Conservation (phyloP, 35 echinoderm and acorn worm genomes). For the Hemicentrotus pulcherrimus region DNA sequence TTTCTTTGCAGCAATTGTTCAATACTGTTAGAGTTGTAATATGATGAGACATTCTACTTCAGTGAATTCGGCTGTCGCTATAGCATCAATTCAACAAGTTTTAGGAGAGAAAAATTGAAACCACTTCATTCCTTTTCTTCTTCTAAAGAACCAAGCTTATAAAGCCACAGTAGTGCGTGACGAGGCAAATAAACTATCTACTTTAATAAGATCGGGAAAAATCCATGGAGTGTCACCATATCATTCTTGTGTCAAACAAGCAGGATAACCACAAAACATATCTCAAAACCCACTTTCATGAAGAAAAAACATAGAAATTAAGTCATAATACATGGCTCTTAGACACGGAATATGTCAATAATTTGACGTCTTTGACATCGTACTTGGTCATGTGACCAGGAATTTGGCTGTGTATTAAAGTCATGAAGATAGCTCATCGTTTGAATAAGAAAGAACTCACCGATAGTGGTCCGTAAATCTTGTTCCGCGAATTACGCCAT, state of each 20-base stretch:
- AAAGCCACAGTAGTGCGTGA: background rate
- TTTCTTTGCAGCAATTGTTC: too few relatives aligned
- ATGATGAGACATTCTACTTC: too few relatives aligned
- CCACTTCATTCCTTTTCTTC: background rate
- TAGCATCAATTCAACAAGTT: background rate
- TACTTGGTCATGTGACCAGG: background rate
- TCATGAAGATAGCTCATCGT: background rate
- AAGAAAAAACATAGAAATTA: background rate
- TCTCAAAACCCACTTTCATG: background rate
- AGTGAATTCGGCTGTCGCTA: background rate
- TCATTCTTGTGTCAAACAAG: background rate
- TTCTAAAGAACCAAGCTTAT: background rate
- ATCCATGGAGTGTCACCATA: background rate
- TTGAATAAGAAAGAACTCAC: background rate
- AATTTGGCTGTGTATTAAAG: background rate
- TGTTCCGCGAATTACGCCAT: background rate
- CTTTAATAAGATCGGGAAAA: background rate
- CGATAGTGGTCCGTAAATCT: background rate
- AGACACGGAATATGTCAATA: background rate
- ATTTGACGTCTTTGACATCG: background rate
- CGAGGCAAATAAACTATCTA: background rate
- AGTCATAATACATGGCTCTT: background rate
- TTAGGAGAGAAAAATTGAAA: background rate
- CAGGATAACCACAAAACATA: background rate
- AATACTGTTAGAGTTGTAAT: too few relatives aligned